phyloP scores from a whole-genome alignment of 1,140 invertebrate species.

The Ericerus pela region DNA sequence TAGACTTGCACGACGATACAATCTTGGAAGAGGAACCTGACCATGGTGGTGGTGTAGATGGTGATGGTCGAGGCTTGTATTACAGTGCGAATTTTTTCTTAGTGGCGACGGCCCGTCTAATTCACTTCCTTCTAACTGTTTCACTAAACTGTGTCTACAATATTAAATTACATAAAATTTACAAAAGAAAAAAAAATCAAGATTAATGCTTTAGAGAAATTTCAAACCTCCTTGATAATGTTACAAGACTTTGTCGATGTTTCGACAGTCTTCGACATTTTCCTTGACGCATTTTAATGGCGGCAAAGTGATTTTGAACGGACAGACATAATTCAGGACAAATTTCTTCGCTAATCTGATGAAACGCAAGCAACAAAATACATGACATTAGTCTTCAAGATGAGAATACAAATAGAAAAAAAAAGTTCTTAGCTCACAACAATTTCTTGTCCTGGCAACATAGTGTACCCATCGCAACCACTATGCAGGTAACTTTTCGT shows the following conservation, averaged over 20 bases:
- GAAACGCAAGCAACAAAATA: constrained; percentile 13
- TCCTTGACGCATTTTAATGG: constrained; percentile 59
- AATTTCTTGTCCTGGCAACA: constrained; percentile 58
- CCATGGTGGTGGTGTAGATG: constrained; percentile 18
- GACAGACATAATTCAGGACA: constrained; percentile 65
- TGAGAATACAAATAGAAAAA: constrained; percentile 31
- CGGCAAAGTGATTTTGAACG: constrained; percentile 75
- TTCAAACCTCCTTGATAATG: constrained; percentile 49
- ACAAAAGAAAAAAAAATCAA: constrained; percentile 1
- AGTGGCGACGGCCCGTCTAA: constrained; percentile 49
- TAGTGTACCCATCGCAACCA: constrained; percentile 73
- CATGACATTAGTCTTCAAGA: constrained; percentile 46
- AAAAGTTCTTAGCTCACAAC: constrained; percentile 39
- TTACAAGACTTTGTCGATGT: constrained; percentile 68
- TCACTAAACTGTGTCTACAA: constrained; percentile 52
- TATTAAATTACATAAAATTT: constrained; percentile 10
- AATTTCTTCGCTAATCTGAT: constrained; percentile 64
- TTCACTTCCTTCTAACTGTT: constrained; percentile 51
- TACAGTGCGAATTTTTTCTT: constrained; percentile 31
- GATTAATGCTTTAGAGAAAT: not conserved
- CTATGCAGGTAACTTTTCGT: constrained; percentile 63
- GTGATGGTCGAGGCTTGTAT: constrained; percentile 13
- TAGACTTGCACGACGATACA: constrained; percentile 51
- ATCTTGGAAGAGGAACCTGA: constrained; percentile 28
- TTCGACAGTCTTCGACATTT: constrained; percentile 52